Conservation (phyloP, 2,797 vertebrate species). For the Rachycentron canadum region DNA sequence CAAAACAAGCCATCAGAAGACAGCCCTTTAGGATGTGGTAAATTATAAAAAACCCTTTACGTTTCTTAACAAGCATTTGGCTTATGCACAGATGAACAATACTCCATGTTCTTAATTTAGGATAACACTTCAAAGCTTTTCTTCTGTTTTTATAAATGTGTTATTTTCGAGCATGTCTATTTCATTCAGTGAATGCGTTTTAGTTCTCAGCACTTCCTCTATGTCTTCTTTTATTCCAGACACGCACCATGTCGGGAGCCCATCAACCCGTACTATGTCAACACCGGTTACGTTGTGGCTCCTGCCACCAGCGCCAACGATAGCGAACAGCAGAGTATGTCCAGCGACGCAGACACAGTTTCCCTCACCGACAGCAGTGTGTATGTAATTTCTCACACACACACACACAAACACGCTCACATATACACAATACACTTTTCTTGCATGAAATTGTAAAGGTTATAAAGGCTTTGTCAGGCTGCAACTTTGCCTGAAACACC, state of each 20-base stretch:
- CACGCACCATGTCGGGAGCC: conserved; percentile 89
- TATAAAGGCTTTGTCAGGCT: neutral
- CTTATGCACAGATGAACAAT: neutral
- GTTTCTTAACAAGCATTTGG: neutral
- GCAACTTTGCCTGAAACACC: neutral
- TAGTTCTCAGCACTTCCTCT: conserved; percentile 29
- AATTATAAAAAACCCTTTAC: neutral
- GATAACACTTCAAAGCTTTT: neutral
- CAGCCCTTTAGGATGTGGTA: neutral
- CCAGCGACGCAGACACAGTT: conserved; percentile 96
- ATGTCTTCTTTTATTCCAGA: conserved; percentile 55
- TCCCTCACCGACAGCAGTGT: conserved; percentile 97
- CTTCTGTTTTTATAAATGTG: neutral
- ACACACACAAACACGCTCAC: neutral
- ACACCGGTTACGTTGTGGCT: conserved; percentile 91
- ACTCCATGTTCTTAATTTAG: neutral
- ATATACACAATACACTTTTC: neutral
- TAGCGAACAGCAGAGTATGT: conserved; percentile 99
- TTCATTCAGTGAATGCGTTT: neutral
- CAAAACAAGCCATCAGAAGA: neutral
- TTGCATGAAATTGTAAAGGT: conserved; percentile 5
- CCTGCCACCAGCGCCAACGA: conserved; percentile 96
- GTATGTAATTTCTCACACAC: conserved; percentile 84
- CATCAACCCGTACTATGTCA: conserved; percentile 93
- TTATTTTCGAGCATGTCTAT: neutral